These are phyloP conservation scores for Chironomus riparius DNA, from an alignment of 2,888 invertebrate genomes.

Conservation along the genomic window DNA sequence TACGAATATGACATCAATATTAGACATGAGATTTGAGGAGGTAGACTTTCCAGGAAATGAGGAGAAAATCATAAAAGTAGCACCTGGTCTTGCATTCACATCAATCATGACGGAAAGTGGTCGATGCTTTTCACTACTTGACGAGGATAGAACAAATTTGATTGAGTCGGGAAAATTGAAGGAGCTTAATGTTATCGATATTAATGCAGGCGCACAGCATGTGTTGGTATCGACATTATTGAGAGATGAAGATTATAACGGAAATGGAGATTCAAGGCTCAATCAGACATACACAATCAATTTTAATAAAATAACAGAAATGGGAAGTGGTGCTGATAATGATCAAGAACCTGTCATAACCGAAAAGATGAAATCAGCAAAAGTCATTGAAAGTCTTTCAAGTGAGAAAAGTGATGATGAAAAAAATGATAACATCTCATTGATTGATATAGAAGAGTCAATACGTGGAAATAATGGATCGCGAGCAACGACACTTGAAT, in stretches of 20 bases:
- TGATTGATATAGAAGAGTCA: background rate
- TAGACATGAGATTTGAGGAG: constrained; percentile 38
- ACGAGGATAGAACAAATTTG: constrained; percentile 39
- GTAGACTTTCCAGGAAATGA: constrained; percentile 40
- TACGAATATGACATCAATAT: constrained; percentile 36
- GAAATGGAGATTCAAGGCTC: background rate
- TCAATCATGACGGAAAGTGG: constrained; percentile 42
- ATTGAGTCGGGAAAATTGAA: constrained; percentile 42
- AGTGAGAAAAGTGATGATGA: background rate
- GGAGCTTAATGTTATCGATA: constrained; percentile 38
- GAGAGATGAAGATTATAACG: constrained; percentile 28
- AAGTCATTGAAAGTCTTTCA: background rate
- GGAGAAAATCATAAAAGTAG: constrained; percentile 31
- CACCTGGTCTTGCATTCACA: constrained; percentile 37
- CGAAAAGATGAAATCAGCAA: background rate
- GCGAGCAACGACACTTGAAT: constrained; percentile 23
- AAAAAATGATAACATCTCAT: background rate
- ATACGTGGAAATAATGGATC: background rate
- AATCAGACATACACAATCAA: constrained; percentile 26
- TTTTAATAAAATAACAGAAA: constrained; percentile 16
- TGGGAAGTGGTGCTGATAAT: constrained; percentile 22
- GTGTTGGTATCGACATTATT: constrained; percentile 40
- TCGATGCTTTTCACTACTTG: constrained; percentile 28
- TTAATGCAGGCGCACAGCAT: constrained; percentile 39
- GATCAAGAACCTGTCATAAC: constrained; percentile 16